Conservation (phyloP, 2,113 vertebrate species). For the Pseudois nayaur region DNA sequence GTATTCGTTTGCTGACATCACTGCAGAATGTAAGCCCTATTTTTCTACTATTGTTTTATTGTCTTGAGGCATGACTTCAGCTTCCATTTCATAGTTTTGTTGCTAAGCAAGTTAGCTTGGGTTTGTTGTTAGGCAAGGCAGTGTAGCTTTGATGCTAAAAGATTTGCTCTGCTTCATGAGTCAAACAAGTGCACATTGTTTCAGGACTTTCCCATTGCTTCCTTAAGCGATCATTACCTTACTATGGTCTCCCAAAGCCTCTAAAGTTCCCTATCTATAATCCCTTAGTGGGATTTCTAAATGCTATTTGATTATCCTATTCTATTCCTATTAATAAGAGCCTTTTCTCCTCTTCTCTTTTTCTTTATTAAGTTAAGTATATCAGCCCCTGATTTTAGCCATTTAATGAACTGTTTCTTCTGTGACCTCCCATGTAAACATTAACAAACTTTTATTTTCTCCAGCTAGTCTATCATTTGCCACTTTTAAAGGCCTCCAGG, state of each 20-base stretch:
- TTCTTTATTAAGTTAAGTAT: neutral
- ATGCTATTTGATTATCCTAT: neutral
- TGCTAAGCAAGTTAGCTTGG: neutral
- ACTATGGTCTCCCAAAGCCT: neutral
- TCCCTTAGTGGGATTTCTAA: neutral
- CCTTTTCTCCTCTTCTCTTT: neutral
- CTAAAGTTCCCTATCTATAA: neutral
- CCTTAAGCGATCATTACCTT: neutral
- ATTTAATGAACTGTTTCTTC: neutral
- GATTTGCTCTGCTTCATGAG: neutral
- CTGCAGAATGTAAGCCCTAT: neutral
- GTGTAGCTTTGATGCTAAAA: neutral
- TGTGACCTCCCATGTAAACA: too few species aligned
- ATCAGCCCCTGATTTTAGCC: neutral
- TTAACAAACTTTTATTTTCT: neutral
- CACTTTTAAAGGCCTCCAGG: neutral
- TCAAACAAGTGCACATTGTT: neutral
- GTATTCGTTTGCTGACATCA: neutral
- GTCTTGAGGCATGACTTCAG: neutral
- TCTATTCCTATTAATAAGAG: neutral
- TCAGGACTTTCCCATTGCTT: neutral
- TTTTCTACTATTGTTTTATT: neutral
- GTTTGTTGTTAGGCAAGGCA: neutral
- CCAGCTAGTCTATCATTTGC: neutral
- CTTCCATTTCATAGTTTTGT: neutral